Conservation (phyloP, 1,140 invertebrate species). For the Fragariocoptes setiger region DNA sequence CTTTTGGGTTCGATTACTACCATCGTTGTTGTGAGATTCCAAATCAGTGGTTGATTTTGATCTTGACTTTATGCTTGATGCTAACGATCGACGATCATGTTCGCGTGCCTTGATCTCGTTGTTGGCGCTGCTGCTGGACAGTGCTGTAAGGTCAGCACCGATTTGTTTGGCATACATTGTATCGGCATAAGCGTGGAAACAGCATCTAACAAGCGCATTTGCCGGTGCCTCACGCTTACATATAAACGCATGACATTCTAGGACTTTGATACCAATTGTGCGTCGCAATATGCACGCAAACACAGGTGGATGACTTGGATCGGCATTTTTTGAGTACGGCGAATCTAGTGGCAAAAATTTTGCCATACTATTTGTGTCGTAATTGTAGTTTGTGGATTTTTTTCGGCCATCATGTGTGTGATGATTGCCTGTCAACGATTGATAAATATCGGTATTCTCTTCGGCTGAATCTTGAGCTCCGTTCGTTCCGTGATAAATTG, state of each 20-base stretch:
- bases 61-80: too few species aligned
- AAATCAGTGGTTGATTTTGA: too few species aligned
- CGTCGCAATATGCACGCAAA: slow-evolving; percentile 81
- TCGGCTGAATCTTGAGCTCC: neutral
- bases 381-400: too few species aligned
- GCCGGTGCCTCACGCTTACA: slow-evolving; percentile 78
- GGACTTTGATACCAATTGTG: slow-evolving; percentile 85
- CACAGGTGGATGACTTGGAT: slow-evolving; percentile 63
- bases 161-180: slow-evolving; percentile 47
- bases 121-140: neutral
- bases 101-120: too few species aligned
- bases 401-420: too few species aligned
- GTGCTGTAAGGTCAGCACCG: slow-evolving; percentile 10
- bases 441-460: too few species aligned
- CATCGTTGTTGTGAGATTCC: too few species aligned
- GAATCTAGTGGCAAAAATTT: slow-evolving; percentile 83
- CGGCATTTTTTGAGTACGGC: slow-evolving; percentile 54
- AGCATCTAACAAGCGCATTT: slow-evolving; percentile 65
- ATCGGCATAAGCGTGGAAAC: slow-evolving; percentile 77
- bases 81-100: too few species aligned
- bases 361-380: too few species aligned
- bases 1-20: too few species aligned
- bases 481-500: neutral
- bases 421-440: too few species aligned
- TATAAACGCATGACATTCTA: slow-evolving; percentile 96